These are phyloP conservation scores for Gavialis gangeticus DNA, from an alignment of 2,113 vertebrate species.

Conservation along the genomic window DNA sequence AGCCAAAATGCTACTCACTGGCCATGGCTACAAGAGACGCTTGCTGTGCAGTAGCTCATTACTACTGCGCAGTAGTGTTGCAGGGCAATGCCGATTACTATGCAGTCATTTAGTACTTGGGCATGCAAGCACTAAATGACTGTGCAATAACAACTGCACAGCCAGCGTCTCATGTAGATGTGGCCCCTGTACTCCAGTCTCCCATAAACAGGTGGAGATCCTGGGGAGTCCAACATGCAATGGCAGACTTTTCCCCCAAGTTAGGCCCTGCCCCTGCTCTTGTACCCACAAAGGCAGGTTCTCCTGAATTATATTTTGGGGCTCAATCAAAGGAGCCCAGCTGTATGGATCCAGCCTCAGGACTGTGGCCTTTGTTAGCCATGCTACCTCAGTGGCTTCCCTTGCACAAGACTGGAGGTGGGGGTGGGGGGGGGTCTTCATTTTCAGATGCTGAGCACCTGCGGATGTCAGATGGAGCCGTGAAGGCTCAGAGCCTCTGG, in stretches of 20 bases:
- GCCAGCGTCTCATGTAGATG: no score
- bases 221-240: background rate
- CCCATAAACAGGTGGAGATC: background rate
- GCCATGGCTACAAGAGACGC: no score
- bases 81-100: no score
- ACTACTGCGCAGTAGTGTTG: no score
- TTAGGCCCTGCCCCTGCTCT: background rate
- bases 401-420: background rate
- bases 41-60: no score
- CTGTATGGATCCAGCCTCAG: background rate
- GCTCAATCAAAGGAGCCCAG: background rate
- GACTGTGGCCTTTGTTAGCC: background rate
- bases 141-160: no score
- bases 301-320: background rate
- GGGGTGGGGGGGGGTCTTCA: background rate
- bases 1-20: background rate
- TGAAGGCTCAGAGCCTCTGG: background rate
- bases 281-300: background rate
- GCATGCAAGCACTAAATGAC: no score
- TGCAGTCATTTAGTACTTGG: no score
- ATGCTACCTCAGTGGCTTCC: background rate
- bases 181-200: no score
- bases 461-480: background rate
- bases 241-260: background rate
- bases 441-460: background rate